A percentile compares a stretch with the other conserved stretches of the same genome.
Evolutionary conservation across 2,797 vertebrate species (phyloP).

Genomic region (Crypturellus tataupa): DNA sequence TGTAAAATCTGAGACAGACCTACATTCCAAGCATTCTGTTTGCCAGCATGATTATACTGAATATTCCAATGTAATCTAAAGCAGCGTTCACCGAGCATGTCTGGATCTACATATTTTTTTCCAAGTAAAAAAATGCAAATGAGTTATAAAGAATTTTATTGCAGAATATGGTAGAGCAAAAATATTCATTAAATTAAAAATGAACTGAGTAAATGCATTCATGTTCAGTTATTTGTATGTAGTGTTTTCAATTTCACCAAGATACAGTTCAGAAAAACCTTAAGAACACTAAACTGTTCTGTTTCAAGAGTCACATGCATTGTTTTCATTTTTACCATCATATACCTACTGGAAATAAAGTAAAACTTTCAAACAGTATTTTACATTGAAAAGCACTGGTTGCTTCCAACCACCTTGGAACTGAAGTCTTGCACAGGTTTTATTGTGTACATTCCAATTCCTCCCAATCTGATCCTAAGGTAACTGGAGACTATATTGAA

Average conservation of each 20-base stretch:
- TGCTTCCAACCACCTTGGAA: conserved; percentile 62
- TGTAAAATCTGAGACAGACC: background rate
- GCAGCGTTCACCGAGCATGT: background rate
- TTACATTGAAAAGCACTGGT: conserved; percentile 47
- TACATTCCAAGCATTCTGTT: background rate
- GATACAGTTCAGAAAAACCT: conserved; percentile 39
- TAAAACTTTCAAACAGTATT: conserved; percentile 56
- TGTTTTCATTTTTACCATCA: conserved; percentile 65
- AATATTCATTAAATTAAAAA: background rate
- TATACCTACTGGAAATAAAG: conserved; percentile 24
- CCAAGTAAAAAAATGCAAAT: conserved; percentile 10
- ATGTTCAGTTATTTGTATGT: background rate
- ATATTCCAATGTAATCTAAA: background rate
- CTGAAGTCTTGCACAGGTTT: conserved; percentile 67
- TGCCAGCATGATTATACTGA: background rate
- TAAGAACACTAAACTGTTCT: conserved; percentile 24
- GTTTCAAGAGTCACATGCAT: conserved; percentile 37
- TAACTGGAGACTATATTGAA: conserved; percentile 82
- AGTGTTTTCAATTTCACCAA: conserved; percentile 55
- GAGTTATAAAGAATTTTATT: background rate
- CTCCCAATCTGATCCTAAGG: conserved; percentile 78
- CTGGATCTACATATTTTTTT: background rate
- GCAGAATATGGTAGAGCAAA: background rate
- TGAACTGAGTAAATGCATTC: background rate
- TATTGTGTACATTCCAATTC: conserved; percentile 75